Base-by-base conservation (phyloP, 2,888 invertebrate genomes). In the Julus scanicus region DNA sequence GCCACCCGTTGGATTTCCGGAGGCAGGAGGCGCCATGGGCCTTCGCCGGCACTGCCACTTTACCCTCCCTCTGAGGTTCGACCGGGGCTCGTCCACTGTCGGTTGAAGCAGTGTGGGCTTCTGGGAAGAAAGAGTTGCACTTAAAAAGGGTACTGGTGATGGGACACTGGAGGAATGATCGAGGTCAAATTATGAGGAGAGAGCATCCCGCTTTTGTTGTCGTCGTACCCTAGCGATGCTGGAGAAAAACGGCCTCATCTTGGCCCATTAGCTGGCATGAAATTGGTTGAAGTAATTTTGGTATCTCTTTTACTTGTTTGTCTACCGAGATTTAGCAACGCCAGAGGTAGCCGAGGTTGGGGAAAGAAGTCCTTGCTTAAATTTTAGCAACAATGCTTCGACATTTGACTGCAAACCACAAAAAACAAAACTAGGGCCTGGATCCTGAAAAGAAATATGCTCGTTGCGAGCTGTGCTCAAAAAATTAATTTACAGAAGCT, bases 41-140 rank as follows among this genome's bases (percentile, higher is more conserved):
- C 71, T 20, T 71, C 71, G 71, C 71, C 71, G 71, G 29, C 71
- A 71, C 71, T 71, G 71, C 71, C 71, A 71, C 29, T 71, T 71
- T 29, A 71, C 29, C 71, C 71, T 15, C 29, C 71, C 71, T 29
- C 71, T 20, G 17, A 84, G 44, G 20, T 39, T 84, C 40, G 84
- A 84, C 20, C 84, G 2, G 40, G 84, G n/a, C 20, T 84, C 84
- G 13, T 84, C 84, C 3, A 40, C 48, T 5, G 20, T 9, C 71
- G 71, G 6, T 29, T 71, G 71, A 71, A 71, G 71, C 29, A 71
- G 71, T 29, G 71, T 29, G 6, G 71, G 71, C 71, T 71, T 71
- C 71, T 71, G 71, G 71, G 71, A 8, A 71, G 71, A 71, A 71
- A 71, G 71, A 71, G 20, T 71, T 20, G 71, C 71, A 71, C 71